These are phyloP conservation scores for Morpho achilles DNA, from an alignment of 2,888 invertebrate genomes.

Conservation along the genomic window DNA sequence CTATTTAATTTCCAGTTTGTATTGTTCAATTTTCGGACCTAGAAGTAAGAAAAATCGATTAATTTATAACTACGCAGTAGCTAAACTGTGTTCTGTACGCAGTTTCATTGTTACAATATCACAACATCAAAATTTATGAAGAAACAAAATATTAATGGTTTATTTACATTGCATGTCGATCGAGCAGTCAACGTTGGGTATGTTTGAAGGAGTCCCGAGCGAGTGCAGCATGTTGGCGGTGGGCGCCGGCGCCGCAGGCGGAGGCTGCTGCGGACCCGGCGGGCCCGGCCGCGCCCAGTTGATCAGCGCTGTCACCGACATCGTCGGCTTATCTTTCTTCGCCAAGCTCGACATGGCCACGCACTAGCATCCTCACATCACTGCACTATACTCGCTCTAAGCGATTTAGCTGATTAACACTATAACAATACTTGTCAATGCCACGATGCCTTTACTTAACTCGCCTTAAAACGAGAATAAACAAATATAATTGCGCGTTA, in stretches of 20 bases:
- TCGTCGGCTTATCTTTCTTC: conserved; percentile 93
- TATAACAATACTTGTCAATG: conserved; percentile 26
- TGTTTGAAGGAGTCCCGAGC: conserved; percentile 47
- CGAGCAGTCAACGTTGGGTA: conserved; percentile 63
- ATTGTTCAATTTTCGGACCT: too few relatives aligned
- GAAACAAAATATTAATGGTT: neutral
- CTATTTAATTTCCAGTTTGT: too few relatives aligned
- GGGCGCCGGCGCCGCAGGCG: conserved; percentile 55
- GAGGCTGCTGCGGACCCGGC: conserved; percentile 51
- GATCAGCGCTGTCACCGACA: conserved; percentile 91
- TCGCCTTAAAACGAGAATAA: neutral
- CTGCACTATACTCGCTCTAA: conserved; percentile 43
- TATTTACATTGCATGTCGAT: conserved; percentile 72
- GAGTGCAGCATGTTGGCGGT: conserved; percentile 48
- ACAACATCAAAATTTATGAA: neutral
- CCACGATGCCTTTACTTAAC: neutral
- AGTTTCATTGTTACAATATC: too few relatives aligned
- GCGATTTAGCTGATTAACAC: conserved; percentile 47
- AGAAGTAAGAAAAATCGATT: too few relatives aligned
- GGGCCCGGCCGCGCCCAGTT: conserved; percentile 81
- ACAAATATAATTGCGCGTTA: conserved; percentile 4
- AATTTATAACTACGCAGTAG: too few relatives aligned
- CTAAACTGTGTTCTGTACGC: too few relatives aligned
- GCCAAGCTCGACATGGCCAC: conserved; percentile 81
- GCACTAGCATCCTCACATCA: conserved; percentile 74